These are phyloP conservation scores for Maconellicoccus hirsutus DNA, from an alignment of 1,140 invertebrate species.

Conservation along the genomic window DNA sequence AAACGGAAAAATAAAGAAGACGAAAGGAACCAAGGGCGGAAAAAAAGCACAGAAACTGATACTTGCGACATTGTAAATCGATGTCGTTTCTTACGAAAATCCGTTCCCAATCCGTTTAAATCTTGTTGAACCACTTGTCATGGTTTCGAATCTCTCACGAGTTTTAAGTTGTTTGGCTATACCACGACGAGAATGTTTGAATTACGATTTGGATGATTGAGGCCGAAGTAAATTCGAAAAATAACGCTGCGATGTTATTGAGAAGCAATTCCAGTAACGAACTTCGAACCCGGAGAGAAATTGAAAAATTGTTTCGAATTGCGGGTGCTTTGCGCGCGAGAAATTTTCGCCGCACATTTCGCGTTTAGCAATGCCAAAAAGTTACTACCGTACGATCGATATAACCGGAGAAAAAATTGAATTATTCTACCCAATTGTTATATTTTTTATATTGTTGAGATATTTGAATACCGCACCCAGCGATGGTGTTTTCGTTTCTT, in stretches of 20 bases:
- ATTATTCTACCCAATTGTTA: not conserved
- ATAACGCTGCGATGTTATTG: not conserved
- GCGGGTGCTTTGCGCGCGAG: too few relatives aligned
- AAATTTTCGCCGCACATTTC: not conserved
- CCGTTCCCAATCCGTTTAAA: not conserved
- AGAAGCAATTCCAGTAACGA: not conserved
- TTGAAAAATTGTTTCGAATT: not conserved
- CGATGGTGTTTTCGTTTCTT: not conserved
- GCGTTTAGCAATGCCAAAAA: not conserved
- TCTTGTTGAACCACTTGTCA: not conserved
- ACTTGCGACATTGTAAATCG: not conserved
- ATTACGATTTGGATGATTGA: constrained; percentile 9
- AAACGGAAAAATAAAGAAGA: too few relatives aligned
- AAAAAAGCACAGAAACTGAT: not conserved
- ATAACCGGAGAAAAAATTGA: not conserved
- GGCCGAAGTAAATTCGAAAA: not conserved
- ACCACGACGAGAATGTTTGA: not conserved
- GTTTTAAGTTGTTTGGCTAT: not conserved
- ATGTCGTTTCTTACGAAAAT: not conserved
- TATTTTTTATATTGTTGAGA: not conserved
- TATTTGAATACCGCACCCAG: not conserved
- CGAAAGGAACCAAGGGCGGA: too few relatives aligned
- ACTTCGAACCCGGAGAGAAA: not conserved
- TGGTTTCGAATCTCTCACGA: not conserved
- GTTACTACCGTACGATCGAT: not conserved